Conservation (phyloP, 2,113 vertebrate genomes). For the Rhinoderma darwinii region DNA sequence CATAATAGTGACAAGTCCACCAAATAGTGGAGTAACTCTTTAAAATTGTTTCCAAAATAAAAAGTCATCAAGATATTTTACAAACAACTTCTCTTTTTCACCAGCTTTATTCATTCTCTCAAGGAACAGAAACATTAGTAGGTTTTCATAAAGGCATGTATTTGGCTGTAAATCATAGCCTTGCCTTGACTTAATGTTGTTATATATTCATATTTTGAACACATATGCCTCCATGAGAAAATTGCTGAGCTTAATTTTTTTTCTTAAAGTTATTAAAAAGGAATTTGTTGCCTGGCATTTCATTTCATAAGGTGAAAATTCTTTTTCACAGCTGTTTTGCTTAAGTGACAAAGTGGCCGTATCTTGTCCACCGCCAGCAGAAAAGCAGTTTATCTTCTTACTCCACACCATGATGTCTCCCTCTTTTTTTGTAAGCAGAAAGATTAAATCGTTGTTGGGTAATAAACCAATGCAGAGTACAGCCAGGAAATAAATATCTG, state of each 20-base stretch:
- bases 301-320: slow-evolving; percentile 51
- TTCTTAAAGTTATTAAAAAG: slow-evolving; percentile 24
- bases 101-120: background rate
- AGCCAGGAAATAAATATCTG: slow-evolving; percentile 42
- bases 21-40: background rate
- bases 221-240: slow-evolving; percentile 22
- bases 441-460: slow-evolving; percentile 48
- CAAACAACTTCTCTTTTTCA: background rate
- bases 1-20: background rate
- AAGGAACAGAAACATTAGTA: background rate
- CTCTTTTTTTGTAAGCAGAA: slow-evolving; percentile 21
- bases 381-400: slow-evolving; percentile 49
- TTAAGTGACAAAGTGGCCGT: slow-evolving; percentile 54
- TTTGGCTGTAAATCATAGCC: background rate
- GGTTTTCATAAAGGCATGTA: slow-evolving; percentile 5
- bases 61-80: background rate
- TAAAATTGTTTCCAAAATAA: background rate
- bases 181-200: slow-evolving; percentile 15
- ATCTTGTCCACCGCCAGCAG: slow-evolving; percentile 40
- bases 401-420: slow-evolving; percentile 42
- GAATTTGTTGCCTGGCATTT: slow-evolving; percentile 50
- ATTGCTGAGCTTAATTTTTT: slow-evolving; percentile 38
- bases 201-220: slow-evolving; percentile 33
- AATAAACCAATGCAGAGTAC: slow-evolving; percentile 50
- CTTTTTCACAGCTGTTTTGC: slow-evolving; percentile 58